A percentile compares a stretch with the other conserved stretches of the same genome.
These are phyloP conservation scores for Procapra przewalskii DNA, from an alignment of 2,113 vertebrate species.

Conservation along the genomic window DNA sequence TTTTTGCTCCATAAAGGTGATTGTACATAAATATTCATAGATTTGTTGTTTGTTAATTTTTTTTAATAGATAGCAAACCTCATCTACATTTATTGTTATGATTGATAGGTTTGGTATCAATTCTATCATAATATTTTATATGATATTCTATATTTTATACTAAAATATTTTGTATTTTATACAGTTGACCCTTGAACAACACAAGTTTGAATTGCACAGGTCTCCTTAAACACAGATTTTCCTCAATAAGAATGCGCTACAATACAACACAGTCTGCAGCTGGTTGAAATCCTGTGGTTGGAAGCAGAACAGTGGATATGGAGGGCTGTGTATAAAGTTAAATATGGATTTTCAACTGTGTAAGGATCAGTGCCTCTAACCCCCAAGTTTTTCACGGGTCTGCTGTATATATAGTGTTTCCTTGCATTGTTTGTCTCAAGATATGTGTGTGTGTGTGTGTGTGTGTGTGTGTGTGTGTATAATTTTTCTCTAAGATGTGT, in stretches of 20 bases:
- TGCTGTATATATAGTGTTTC: neutral
- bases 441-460: neutral
- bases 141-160: too few species aligned
- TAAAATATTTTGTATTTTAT: neutral
- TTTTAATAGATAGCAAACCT: neutral
- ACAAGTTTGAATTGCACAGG: neutral
- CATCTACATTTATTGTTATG: neutral
- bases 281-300: neutral
- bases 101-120: neutral
- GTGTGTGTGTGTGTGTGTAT: neutral
- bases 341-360: neutral
- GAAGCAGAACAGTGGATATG: neutral
- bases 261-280: neutral
- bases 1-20: neutral
- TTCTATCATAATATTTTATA: neutral
- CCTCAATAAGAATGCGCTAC: neutral
- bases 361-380: neutral
- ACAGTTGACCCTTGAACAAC: neutral
- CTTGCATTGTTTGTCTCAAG: neutral
- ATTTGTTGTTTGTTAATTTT: neutral
- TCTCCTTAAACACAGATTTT: neutral
- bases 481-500: neutral
- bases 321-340: neutral
- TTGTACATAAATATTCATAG: neutral
- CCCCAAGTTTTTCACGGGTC: neutral